Conservation (phyloP, 2,113 vertebrate species). For the Probosciger aterrimus region DNA sequence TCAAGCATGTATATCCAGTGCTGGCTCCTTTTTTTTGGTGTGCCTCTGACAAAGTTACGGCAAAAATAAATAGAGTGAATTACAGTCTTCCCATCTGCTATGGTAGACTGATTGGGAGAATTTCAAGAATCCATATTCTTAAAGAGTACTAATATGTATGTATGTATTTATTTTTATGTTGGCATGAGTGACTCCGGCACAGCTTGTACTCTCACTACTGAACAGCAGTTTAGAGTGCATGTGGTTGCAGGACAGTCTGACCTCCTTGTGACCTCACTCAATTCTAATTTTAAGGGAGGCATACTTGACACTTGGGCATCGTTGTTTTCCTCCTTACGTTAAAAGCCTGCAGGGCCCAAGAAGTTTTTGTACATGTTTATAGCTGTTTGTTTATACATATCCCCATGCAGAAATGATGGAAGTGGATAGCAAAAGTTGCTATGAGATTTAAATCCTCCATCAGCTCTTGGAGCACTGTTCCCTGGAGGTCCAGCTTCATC, state of each 20-base stretch:
- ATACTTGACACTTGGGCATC: background rate
- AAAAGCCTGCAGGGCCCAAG: background rate
- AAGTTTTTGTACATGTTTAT: background rate
- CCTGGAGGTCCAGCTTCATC: background rate
- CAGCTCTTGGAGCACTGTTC: background rate
- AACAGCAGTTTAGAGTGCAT: background rate
- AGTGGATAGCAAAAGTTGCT: background rate
- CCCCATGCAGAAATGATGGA: background rate
- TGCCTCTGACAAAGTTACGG: slow-evolving; percentile 30
- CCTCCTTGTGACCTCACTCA: background rate
- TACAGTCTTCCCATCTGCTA: slow-evolving; percentile 46
- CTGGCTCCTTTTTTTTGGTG: background rate
- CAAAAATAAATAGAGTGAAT: slow-evolving; percentile 38
- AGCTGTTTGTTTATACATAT: background rate
- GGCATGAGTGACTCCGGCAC: background rate
- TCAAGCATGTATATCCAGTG: slow-evolving; percentile 3
- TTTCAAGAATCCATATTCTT: slow-evolving; percentile 11
- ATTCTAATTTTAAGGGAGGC: background rate
- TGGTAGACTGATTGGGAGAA: slow-evolving; percentile 34
- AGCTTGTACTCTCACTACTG: background rate
- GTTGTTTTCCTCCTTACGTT: background rate
- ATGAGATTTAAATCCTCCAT: background rate
- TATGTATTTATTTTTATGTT: slow-evolving; percentile 18
- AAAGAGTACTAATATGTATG: background rate
- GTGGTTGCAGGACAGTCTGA: background rate